These are phyloP conservation scores for Drosophila lowei DNA, from an alignment of 1,140 invertebrate species.

Conservation along the genomic window DNA sequence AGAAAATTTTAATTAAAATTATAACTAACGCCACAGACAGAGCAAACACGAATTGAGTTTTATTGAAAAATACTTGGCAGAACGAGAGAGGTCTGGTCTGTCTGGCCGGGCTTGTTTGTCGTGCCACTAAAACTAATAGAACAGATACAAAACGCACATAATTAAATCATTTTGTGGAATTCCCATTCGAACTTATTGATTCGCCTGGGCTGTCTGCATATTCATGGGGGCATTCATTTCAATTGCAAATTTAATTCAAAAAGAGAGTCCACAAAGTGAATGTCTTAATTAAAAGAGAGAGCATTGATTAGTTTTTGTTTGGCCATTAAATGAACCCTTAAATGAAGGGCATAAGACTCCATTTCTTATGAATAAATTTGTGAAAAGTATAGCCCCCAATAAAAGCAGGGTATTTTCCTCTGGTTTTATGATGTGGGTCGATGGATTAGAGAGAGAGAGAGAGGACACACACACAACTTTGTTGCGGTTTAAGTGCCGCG, in stretches of 20 bases:
- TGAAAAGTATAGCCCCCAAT: conserved; percentile 57
- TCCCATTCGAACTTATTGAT: conserved; percentile 31
- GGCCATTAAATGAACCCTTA: conserved; percentile 38
- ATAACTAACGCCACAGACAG: background rate
- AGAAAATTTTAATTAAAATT: conserved; percentile 53
- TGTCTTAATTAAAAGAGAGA: conserved; percentile 55
- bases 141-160: conserved; percentile 9
- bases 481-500: conserved; percentile 65
- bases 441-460: background rate
- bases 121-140: conserved; percentile 26
- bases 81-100: no score
- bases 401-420: conserved; percentile 26
- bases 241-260: conserved; percentile 24
- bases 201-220: conserved; percentile 8
- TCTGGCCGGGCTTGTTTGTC: no score
- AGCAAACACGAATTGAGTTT: conserved; percentile 3
- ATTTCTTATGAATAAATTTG: conserved; percentile 61
- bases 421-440: conserved; percentile 41
- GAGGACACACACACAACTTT: conserved; percentile 54
- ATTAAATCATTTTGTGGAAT: conserved; percentile 28
- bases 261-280: conserved; percentile 5
- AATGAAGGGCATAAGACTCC: conserved; percentile 25
- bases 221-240: conserved; percentile 31
- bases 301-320: conserved; percentile 47
- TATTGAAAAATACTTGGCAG: conserved; percentile 30